phyloP scores from a whole-genome alignment of 2,797 vertebrate species.

The Anniella stebbinsi region DNA sequence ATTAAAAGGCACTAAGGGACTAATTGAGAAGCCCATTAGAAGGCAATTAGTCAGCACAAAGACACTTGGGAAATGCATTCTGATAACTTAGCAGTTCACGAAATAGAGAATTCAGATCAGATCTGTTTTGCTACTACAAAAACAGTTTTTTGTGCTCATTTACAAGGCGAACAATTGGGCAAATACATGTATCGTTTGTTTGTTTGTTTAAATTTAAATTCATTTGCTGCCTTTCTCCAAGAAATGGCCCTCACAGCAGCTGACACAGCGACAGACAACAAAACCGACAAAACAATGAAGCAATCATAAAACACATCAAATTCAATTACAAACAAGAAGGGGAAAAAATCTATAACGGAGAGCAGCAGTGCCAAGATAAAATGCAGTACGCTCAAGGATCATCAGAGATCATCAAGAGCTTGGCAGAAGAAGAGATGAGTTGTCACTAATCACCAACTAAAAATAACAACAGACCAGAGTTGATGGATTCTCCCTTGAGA shows the following conservation, averaged over 20 bases:
- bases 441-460: background rate
- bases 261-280: background rate
- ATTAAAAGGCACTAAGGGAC: slow-evolving; percentile 24
- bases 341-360: background rate
- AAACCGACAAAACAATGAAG: background rate
- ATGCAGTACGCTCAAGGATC: background rate
- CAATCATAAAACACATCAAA: background rate
- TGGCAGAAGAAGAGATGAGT: background rate
- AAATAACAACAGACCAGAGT: too few species aligned
- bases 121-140: slow-evolving; percentile 1
- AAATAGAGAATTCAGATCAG: slow-evolving; percentile 1
- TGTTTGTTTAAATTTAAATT: background rate
- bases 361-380: background rate
- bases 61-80: slow-evolving; percentile 32
- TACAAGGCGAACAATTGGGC: background rate
- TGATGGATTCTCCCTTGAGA: background rate
- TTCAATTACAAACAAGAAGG: background rate
- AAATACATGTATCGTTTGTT: background rate
- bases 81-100: slow-evolving; percentile 1
- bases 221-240: background rate
- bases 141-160: background rate
- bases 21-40: slow-evolving; percentile 39
- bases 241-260: background rate
- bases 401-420: background rate
- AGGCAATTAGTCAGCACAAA: slow-evolving; percentile 36